These are phyloP conservation scores for Euphysa ruthae DNA, from an alignment of 30 jellyfish, hydroid and myxozoan species.

Conservation along the genomic window DNA sequence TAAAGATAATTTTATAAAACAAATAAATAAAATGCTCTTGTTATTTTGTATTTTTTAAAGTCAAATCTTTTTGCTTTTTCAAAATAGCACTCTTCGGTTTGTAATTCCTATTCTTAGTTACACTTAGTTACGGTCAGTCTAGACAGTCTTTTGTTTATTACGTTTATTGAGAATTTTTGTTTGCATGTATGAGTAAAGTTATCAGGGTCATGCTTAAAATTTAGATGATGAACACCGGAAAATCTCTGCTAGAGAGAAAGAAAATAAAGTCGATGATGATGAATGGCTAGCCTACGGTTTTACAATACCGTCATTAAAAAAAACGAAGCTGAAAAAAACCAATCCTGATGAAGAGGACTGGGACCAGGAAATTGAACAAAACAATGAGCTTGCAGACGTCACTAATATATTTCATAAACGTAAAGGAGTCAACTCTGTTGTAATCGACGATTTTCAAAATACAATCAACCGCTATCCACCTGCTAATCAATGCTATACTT, in stretches of 20 bases:
- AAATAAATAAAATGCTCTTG: too few relatives aligned
- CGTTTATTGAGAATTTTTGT: too few relatives aligned
- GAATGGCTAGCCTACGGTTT: background rate
- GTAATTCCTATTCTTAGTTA: too few relatives aligned
- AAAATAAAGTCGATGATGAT: background rate
- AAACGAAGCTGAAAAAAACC: background rate
- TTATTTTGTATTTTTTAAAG: too few relatives aligned
- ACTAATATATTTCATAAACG: slow-evolving; percentile 26
- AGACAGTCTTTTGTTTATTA: too few relatives aligned
- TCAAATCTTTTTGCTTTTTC: too few relatives aligned
- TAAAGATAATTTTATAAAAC: too few relatives aligned
- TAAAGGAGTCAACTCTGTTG: slow-evolving; percentile 14
- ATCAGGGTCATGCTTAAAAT: too few relatives aligned
- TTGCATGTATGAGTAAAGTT: too few relatives aligned
- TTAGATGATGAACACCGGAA: background rate
- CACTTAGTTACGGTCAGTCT: too few relatives aligned
- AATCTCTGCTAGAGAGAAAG: background rate
- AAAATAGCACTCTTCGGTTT: too few relatives aligned
- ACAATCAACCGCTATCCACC: slow-evolving; percentile 76
- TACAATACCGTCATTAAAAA: background rate
- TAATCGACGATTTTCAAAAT: slow-evolving; percentile 54
- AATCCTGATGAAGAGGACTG: slow-evolving; percentile 55
- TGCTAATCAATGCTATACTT: slow-evolving; percentile 41
- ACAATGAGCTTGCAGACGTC: slow-evolving; percentile 24
- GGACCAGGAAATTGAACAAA: slow-evolving; percentile 60